Base-by-base conservation (phyloP, 2,113 vertebrate species). In the Vombatus ursinus region DNA sequence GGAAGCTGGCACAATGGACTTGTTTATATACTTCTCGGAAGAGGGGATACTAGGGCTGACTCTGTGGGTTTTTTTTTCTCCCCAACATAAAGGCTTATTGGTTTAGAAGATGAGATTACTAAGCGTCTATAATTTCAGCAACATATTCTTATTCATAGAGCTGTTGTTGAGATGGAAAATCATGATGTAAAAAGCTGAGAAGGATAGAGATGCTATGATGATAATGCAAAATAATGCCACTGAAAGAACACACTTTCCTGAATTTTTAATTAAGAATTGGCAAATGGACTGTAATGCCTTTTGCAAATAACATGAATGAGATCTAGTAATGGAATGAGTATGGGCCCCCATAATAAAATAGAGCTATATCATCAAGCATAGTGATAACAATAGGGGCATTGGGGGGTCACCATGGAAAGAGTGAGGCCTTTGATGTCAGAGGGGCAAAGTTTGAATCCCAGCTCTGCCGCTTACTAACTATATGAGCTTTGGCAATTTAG, bases 11-110 rank as follows among this genome's bases (percentile, higher is more conserved):
- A 96, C 92, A 89, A 52, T 37, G 49, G 94, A 92, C 89, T 96
- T 94, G 95, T 95, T 96, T 49, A 49, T 94, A 48, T 61, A 0
- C 96, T 97, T 96, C 90, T 97, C 77, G 91, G 77, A 90, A 93
- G 95, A 94, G 14, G 9, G 28, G 37, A 53, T 49, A 90, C 51
- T 1, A 0, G 53, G 0, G 2, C 9, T 92, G 52, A 51, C 57
- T 44, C 37, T 50, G 90, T 11, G n/a, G 3, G 26, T 8, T 89
- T 89, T 37, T 89, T 37, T 25, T 0, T 7, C 24, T 28, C 48
- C 48, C 48, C 10, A 19, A 22, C n/a, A 84, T 23, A 84, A 84
- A 84, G n/a, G 37, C 19, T 44, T 84, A 92, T 23, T 52, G 61
- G 84, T 93, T 91, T 90, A 23, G 28, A 94, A 84, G 31, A 90